Conservation (phyloP, 2,113 vertebrate genomes). For the Pterocles orientalis region DNA sequence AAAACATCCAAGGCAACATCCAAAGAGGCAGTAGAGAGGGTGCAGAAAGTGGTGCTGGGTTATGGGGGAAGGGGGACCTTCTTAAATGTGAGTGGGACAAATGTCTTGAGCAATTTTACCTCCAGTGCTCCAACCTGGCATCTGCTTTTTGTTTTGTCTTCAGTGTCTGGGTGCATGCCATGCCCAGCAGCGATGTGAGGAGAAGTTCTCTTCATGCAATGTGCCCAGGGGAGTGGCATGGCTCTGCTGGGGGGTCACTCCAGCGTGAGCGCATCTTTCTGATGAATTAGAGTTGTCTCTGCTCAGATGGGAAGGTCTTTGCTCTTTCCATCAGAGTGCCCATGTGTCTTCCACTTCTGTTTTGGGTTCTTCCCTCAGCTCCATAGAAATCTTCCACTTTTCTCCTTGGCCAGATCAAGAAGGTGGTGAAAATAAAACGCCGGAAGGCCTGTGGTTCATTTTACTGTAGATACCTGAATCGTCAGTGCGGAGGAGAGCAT, state of each 20-base stretch:
- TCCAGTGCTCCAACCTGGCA: neutral
- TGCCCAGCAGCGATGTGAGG: neutral
- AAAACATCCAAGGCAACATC: neutral
- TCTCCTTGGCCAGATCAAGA: neutral
- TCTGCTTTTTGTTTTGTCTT: neutral
- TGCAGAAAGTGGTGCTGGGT: neutral
- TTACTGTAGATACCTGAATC: neutral
- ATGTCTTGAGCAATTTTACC: neutral
- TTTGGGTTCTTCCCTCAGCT: neutral
- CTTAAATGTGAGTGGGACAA: neutral
- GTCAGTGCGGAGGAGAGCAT: neutral
- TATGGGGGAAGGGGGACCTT: neutral
- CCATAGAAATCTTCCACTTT: neutral
- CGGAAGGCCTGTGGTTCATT: neutral
- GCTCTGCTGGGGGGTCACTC: neutral
- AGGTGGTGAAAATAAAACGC: neutral
- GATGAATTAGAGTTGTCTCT: neutral
- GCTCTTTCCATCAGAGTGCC: neutral
- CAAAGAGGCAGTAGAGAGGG: neutral
- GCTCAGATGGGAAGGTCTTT: neutral
- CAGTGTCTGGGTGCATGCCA: neutral
- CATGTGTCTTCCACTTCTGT: neutral
- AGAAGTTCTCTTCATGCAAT: accelerated
- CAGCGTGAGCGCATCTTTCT: neutral
- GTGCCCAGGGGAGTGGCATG: neutral